Percentiles rank a stretch among this genome's conserved stretches.
Conservation (phyloP, 1,140 invertebrate species). For the Heterodera schachtii region DNA sequence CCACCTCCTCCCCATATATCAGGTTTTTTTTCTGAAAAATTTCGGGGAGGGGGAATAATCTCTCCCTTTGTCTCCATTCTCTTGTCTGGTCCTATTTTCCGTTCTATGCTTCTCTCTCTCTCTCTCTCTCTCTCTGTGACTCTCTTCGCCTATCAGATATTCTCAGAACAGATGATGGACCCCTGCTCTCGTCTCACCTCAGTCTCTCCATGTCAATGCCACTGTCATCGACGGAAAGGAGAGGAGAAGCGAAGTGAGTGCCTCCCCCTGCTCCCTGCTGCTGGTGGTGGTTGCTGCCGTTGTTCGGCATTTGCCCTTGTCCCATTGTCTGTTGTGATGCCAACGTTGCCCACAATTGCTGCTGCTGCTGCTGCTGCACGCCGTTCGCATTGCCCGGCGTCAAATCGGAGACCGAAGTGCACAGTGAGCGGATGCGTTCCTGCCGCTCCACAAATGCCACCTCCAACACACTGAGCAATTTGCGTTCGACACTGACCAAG, state of each 20-base stretch:
- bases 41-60: too few species aligned
- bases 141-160: too few species aligned
- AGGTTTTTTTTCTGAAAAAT: too few species aligned
- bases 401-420: constrained; percentile 3
- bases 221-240: background rate
- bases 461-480: constrained; percentile 51
- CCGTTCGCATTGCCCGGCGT: background rate
- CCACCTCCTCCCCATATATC: too few species aligned
- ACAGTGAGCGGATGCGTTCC: constrained; percentile 22
- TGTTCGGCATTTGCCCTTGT: background rate
- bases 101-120: too few species aligned
- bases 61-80: too few species aligned
- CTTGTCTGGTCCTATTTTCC: too few species aligned
- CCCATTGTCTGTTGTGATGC: background rate
- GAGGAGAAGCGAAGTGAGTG: background rate
- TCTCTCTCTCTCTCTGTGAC: too few species aligned
- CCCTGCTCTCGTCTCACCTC: background rate
- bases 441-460: constrained; percentile 32
- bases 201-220: constrained; percentile 4
- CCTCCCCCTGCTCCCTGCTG: background rate
- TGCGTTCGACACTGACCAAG: constrained; percentile 49
- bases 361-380: background rate
- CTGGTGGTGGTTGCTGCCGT: too few species aligned
- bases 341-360: background rate
- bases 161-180: background rate